Percentiles rank a stretch among this genome's conserved stretches.
These are phyloP conservation scores for Petrocephalus sullivani DNA, from an alignment of 2,797 vertebrate species.

Conservation along the genomic window DNA sequence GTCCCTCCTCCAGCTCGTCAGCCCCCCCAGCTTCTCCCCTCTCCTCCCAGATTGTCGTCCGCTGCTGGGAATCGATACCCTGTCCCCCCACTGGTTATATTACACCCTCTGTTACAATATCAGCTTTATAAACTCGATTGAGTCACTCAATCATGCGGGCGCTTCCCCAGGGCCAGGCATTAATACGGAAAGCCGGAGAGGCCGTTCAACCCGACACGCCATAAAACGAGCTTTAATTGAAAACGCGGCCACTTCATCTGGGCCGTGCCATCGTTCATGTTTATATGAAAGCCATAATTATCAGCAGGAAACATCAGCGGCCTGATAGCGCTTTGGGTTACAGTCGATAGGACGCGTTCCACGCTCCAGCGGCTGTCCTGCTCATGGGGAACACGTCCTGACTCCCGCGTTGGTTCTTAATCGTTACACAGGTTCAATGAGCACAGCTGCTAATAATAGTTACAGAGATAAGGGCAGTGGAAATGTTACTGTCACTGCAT, in stretches of 20 bases:
- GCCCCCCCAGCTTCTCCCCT: background rate
- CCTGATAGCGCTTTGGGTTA: background rate
- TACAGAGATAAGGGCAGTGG: background rate
- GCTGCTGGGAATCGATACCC: slow-evolving; percentile 33
- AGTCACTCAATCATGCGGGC: slow-evolving; percentile 50
- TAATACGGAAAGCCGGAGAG: background rate
- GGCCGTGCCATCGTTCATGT: background rate
- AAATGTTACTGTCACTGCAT: background rate
- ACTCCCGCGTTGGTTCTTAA: background rate
- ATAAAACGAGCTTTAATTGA: slow-evolving; percentile 7
- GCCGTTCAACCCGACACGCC: too few species aligned
- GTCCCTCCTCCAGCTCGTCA: background rate
- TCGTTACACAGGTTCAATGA: background rate
- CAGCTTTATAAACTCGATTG: slow-evolving; percentile 51
- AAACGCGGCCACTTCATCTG: background rate
- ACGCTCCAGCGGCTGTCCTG: background rate
- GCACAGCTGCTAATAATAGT: background rate
- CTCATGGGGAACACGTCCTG: background rate
- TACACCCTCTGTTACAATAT: slow-evolving; percentile 51
- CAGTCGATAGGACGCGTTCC: background rate
- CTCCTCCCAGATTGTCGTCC: background rate
- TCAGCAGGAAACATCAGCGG: background rate
- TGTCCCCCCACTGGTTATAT: slow-evolving; percentile 27
- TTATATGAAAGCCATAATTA: slow-evolving; percentile 11
- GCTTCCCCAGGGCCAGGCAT: slow-evolving; percentile 40